Base-by-base conservation (phyloP, 2,113 vertebrate genomes). In the Chauna torquata region DNA sequence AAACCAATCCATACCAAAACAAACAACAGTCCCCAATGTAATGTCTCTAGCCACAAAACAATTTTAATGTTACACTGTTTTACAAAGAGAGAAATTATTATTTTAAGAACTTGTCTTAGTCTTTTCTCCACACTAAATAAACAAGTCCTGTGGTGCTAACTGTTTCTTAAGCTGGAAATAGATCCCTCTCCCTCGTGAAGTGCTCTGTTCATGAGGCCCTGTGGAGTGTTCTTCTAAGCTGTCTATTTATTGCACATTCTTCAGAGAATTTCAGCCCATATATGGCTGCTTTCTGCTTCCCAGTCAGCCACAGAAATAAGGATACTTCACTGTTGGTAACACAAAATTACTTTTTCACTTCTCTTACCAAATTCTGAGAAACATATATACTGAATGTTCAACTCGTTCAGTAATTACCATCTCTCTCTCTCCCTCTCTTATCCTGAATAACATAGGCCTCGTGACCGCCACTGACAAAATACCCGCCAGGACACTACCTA, bases 241-340 rank as follows among this genome's bases (percentile, higher is more conserved):
- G 82, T 62, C 76, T 92, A 94, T 93, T 96, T 94, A 91, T 91
- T 92, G 77, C 81, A 70, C 86, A 92, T 82, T 96, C 94, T 94
- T 94, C 3, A 1, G 52, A 91, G 80, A 87, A 87, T 87, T 94
- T 95, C 83, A 94, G 66, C 24, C 92, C 88, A 92, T 88, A 95
- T 94, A 96, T 57, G 57, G 86, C 44, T 83, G 57, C 52, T 82
- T 82, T 92, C 72, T 95, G 65, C 55, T 92, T 79, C 70, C 30
- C 61, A 82, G 27, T 12, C 11, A 2, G 88, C 61, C 91, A 79
- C 86, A 86, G 65, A 95, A 96, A 76, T 68, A 89, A 82, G 30
- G 18, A 74, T 40, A 91, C 36, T 79, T 74, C 40, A 47, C n/a
- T 69, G 27, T 14, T 74, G 18, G 55, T 66, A 77, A 71, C 28